Conservation (phyloP, 2,888 invertebrate species). For the Anticlea derivata region DNA sequence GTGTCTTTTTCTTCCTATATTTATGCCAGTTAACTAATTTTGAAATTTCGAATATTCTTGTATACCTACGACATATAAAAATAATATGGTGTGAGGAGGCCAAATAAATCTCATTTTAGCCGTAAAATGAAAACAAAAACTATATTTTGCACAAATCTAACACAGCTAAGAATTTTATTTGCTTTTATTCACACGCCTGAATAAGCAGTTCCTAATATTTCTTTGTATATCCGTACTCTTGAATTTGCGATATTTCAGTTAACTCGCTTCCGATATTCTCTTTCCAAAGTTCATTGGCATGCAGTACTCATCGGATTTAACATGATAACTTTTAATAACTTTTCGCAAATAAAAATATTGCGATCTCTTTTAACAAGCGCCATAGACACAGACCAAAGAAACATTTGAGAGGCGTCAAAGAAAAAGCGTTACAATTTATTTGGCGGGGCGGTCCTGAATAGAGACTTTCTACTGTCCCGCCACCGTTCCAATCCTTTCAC, state of each 20-base stretch:
- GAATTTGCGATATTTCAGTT: neutral
- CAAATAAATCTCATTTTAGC: too few relatives aligned
- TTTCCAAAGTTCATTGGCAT: slow-evolving; percentile 7
- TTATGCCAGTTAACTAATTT: too few relatives aligned
- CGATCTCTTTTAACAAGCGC: slow-evolving; percentile 34
- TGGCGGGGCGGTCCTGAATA: slow-evolving; percentile 58
- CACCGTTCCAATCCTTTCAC: slow-evolving; percentile 59
- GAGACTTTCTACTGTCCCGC: slow-evolving; percentile 61
- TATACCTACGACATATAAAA: too few relatives aligned
- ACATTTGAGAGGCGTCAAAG: slow-evolving; percentile 74
- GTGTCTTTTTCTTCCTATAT: too few relatives aligned
- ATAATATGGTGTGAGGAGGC: too few relatives aligned
- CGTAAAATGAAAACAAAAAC: too few relatives aligned
- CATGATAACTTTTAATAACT: slow-evolving; percentile 2
- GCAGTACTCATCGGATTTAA: neutral
- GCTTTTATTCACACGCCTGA: too few relatives aligned
- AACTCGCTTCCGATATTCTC: neutral
- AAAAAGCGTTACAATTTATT: slow-evolving; percentile 78
- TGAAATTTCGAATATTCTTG: too few relatives aligned
- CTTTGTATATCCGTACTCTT: neutral
- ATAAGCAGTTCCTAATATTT: neutral
- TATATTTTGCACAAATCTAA: too few relatives aligned
- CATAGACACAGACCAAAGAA: slow-evolving; percentile 47
- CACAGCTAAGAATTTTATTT: too few relatives aligned
- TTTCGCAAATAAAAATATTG: slow-evolving; percentile 4